Evolutionary conservation across 2,797 vertebrate species (phyloP).

Genomic region (Neopelma chrysocephalum): DNA sequence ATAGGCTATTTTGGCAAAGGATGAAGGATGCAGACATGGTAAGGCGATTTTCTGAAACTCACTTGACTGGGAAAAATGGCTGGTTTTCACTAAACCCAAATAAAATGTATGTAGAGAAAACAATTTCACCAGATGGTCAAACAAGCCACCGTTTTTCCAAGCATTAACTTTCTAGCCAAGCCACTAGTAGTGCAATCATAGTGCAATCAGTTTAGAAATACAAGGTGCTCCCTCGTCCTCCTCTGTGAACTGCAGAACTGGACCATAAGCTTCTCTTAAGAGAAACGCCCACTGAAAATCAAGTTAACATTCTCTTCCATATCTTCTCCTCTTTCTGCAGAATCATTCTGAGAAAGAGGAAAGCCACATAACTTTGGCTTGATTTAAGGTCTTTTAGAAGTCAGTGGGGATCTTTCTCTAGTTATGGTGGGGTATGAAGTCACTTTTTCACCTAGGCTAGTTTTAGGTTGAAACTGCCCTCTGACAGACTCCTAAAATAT

Average conservation of each 20-base stretch:
- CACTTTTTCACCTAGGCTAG: not conserved
- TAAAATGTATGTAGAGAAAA: not conserved
- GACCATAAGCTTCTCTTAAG: not conserved
- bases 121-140: not conserved
- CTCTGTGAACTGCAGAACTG: not conserved
- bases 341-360: not conserved
- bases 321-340: not conserved
- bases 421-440: not conserved
- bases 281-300: not conserved
- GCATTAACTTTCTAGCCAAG: not conserved
- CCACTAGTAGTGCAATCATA: not conserved
- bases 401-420: not conserved
- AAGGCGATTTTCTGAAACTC: not conserved
- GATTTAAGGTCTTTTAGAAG: not conserved
- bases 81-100: not conserved
- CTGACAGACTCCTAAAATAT: not conserved
- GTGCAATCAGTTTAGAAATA: not conserved
- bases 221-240: not conserved
- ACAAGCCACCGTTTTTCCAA: not conserved
- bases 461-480: not conserved
- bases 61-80: not conserved
- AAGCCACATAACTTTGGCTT: not conserved
- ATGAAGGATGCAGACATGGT: not conserved
- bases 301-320: not conserved
- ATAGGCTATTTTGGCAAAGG: not conserved